Evolutionary conservation across 2,797 vertebrate species (phyloP), one percentile per base, ranked within the genome.

Genomic region (Tauraco hartlaubi): DNA sequence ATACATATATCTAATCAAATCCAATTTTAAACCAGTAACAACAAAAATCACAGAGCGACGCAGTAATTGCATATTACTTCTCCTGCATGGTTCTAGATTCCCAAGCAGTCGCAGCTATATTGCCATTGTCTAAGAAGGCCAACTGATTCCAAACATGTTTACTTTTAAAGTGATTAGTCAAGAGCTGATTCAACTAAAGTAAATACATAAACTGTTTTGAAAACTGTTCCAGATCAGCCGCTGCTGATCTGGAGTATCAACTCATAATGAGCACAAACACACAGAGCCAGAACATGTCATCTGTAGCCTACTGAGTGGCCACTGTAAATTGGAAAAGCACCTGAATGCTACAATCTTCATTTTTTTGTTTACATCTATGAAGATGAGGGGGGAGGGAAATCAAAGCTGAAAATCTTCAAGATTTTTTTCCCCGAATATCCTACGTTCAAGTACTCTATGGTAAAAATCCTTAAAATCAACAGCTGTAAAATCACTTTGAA

Each of bases 101-200:
- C 37, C 33, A 83, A 82, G 59, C 23, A 71, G 19, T 8, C 1
- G 0, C 33, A 90, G 35, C 35, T 67, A 52, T 48, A 29, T 58
- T 3, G 6, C 4, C 33, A 39, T 6, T 31, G 49, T 44, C 31
- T 67, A 48, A 85, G 51, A 54, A 56, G 33, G 52, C 28, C 44
- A 86, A 62, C 28, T 84, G 48, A 69, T 90, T 84, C 90, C 56
- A 76, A 93, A 61, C 15, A 68, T 56, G 7, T 67, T 91, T 85
- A 79, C 67, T 92, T 94, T 72, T 43, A 41, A 84, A 88, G n/a
- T 55, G 33, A 55, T 73, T 56, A 67, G 66, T 74, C 73, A 95
- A 81, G 77, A 88, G 44, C 15, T 82, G 63, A 88, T 82, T 90
- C 62, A 86, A 92, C 48, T 61, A 12, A 73, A 90, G 51, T 31